Evolutionary conservation across 2,888 invertebrate genomes (phyloP).

Genomic region (Lampropteryx suffumata): DNA sequence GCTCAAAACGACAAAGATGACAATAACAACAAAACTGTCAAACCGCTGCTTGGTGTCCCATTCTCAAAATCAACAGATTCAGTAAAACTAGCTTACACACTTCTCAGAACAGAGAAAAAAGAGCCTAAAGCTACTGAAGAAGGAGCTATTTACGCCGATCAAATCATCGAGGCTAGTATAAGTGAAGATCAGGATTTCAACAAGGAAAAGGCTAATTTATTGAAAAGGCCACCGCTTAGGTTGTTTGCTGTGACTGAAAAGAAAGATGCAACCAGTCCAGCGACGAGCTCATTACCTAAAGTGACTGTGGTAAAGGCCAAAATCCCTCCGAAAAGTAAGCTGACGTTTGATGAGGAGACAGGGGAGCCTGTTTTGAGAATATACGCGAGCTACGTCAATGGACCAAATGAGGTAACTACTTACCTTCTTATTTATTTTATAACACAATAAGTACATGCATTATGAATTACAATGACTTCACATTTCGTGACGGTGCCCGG

Average conservation of each 20-base stretch:
- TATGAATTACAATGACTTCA: too few species aligned
- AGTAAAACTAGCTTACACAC: slow-evolving; percentile 67
- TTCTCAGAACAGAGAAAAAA: slow-evolving; percentile 60
- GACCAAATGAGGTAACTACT: slow-evolving; percentile 64
- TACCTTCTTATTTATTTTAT: too few species aligned
- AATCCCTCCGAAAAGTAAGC: slow-evolving; percentile 70
- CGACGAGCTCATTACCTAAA: slow-evolving; percentile 48
- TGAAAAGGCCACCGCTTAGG: slow-evolving; percentile 63
- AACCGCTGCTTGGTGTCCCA: slow-evolving; percentile 59
- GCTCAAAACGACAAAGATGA: slow-evolving; percentile 48
- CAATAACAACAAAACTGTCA: slow-evolving; percentile 53
- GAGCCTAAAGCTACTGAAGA: slow-evolving; percentile 58
- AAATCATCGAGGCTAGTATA: slow-evolving; percentile 70
- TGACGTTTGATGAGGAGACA: slow-evolving; percentile 71
- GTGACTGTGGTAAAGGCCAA: slow-evolving; percentile 64
- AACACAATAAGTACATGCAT: too few species aligned
- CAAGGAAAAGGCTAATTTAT: slow-evolving; percentile 57
- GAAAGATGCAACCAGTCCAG: slow-evolving; percentile 40
- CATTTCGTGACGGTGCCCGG: too few species aligned
- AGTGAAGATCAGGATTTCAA: slow-evolving; percentile 72
- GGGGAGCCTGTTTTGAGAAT: slow-evolving; percentile 80
- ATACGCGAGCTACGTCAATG: slow-evolving; percentile 76
- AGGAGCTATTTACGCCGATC: slow-evolving; percentile 67
- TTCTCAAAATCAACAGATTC: slow-evolving; percentile 64
- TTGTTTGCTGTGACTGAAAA: slow-evolving; percentile 59